Conservation (phyloP, 2,888 invertebrate genomes). For the Dolomedes plantarius region DNA sequence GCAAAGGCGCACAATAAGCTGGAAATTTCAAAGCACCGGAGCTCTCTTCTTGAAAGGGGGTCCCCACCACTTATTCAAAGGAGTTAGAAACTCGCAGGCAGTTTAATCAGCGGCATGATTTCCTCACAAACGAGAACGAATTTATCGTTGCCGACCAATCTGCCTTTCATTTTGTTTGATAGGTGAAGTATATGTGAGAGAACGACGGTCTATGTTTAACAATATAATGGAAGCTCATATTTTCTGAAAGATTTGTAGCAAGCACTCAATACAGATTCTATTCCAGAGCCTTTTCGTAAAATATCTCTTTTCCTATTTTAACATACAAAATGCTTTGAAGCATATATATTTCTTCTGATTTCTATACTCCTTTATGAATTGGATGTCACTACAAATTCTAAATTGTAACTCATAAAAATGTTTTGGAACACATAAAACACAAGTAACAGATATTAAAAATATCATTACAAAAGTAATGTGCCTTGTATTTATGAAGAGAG, state of each 20-base stretch:
- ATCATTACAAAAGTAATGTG: no score
- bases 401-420: no score
- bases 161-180: neutral
- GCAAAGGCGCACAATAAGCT: neutral
- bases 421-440: no score
- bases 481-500: no score
- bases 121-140: neutral
- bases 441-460: no score
- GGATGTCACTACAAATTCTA: no score
- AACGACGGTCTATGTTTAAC: conserved; percentile 2
- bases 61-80: conserved; percentile 8
- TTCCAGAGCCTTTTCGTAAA: neutral
- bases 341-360: neutral
- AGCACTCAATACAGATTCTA: neutral
- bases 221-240: conserved; percentile 3
- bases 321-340: neutral
- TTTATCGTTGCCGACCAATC: conserved; percentile 2
- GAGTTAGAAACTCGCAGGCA: neutral
- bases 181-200: neutral
- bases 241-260: conserved; percentile 6
- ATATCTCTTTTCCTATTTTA: neutral
- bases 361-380: no score
- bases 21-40: neutral
- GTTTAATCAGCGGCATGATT: conserved; percentile 2
- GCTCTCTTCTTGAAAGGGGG: neutral